These are phyloP conservation scores for Riptortus pedestris DNA, from an alignment of 1,140 invertebrate species.

Conservation along the genomic window DNA sequence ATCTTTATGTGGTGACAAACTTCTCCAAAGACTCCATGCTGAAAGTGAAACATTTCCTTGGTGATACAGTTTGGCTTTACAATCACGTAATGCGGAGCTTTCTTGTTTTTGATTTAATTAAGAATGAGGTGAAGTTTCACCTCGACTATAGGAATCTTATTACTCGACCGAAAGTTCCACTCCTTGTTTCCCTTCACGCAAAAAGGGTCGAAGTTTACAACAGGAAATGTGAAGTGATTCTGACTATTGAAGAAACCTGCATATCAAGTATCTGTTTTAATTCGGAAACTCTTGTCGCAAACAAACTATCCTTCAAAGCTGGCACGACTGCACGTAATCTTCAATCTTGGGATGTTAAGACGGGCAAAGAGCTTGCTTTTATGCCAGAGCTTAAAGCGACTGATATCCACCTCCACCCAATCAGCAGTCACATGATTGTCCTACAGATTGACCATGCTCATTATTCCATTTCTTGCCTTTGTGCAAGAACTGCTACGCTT, in stretches of 20 bases:
- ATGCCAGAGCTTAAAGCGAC: neutral
- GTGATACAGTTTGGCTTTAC: neutral
- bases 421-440: neutral
- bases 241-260: neutral
- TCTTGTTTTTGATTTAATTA: slow-evolving; percentile 3
- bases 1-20: neutral
- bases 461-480: neutral
- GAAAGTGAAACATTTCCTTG: neutral
- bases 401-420: neutral
- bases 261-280: slow-evolving; percentile 9
- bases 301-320: slow-evolving; percentile 4
- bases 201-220: slow-evolving; percentile 1
- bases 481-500: neutral
- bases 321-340: neutral
- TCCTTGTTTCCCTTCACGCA: slow-evolving; percentile 2
- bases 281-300: neutral
- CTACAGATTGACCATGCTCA: neutral
- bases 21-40: neutral
- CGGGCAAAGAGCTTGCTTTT: neutral
- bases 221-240: neutral
- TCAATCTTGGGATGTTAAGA: neutral
- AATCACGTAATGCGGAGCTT: neutral
- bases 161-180: slow-evolving; percentile 3
- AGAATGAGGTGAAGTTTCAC: neutral
- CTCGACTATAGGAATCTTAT: neutral